A percentile compares a stretch with the other conserved stretches of the same genome.
Conservation (phyloP, 2,113 vertebrate species). For the Steatornis caripensis region DNA sequence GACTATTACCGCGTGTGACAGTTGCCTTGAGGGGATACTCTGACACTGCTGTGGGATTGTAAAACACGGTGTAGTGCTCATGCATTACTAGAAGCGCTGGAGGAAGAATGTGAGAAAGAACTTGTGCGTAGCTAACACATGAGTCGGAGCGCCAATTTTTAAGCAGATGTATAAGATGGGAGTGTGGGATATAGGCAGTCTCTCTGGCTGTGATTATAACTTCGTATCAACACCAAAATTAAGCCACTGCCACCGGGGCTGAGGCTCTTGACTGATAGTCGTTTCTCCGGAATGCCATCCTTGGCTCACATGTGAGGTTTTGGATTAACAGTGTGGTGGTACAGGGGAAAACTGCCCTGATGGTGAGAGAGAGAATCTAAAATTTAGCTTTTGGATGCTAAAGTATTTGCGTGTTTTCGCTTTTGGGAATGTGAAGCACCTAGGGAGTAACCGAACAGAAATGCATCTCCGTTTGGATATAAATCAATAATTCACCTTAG, state of each 20-base stretch:
- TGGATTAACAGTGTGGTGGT: not conserved
- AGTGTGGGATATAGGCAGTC: not conserved
- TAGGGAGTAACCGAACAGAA: not conserved
- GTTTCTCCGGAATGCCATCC: not conserved
- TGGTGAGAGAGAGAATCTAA: not conserved
- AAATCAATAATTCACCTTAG: not conserved
- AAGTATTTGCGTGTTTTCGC: not conserved
- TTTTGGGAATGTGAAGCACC: not conserved
- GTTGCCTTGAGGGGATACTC: not conserved
- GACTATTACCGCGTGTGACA: not conserved
- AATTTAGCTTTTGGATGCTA: not conserved
- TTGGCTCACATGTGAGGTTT: not conserved
- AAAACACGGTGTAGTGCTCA: accelerated
- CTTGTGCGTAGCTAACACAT: not conserved
- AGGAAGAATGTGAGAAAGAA: not conserved
- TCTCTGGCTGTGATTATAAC: not conserved
- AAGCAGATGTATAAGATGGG: not conserved
- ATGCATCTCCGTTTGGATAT: not conserved
- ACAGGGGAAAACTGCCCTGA: not conserved
- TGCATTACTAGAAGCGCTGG: accelerated
- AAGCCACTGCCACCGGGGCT: not conserved
- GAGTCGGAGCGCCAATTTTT: not conserved
- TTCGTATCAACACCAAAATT: not conserved
- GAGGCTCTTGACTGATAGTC: not conserved
- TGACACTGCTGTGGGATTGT: not conserved